Evolutionary conservation across 2,888 invertebrate species (phyloP).

Genomic region (Tubulanus polymorphus): DNA sequence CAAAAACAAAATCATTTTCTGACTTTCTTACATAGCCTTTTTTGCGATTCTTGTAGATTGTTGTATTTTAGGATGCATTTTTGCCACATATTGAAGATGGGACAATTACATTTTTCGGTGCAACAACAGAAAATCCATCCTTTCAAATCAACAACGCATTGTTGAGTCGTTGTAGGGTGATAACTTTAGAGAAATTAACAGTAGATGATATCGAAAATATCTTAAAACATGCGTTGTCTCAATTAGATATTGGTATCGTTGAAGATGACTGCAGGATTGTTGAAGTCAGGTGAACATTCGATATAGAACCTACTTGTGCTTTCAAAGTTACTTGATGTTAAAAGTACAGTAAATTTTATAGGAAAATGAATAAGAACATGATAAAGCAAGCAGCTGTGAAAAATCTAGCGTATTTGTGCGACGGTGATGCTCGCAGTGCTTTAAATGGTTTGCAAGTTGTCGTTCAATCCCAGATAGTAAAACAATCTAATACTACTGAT

Average conservation of each 20-base stretch:
- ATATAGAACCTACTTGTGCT: background rate
- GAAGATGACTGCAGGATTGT: background rate
- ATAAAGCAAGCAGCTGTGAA: constrained; percentile 62
- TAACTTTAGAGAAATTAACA: constrained; percentile 63
- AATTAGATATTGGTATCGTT: constrained; percentile 40
- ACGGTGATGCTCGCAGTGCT: constrained; percentile 78
- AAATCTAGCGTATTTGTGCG: constrained; percentile 72
- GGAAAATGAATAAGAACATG: too few species aligned
- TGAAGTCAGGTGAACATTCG: background rate
- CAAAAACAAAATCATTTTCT: background rate
- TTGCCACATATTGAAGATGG: constrained; percentile 77
- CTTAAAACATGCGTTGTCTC: constrained; percentile 60
- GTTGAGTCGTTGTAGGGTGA: constrained; percentile 72
- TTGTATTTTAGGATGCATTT: constrained; percentile 63
- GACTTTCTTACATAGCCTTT: too few species aligned
- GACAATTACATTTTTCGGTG: constrained; percentile 72
- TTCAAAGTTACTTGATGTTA: background rate
- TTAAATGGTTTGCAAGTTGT: constrained; percentile 72
- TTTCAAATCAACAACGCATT: constrained; percentile 77
- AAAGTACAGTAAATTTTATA: too few species aligned
- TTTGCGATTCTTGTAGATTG: too few species aligned
- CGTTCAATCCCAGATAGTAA: constrained; percentile 56
- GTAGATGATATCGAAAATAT: constrained; percentile 62
- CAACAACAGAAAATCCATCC: constrained; percentile 85
- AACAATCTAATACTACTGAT: background rate